These are phyloP conservation scores for Pseudomugil gertrudae DNA, from an alignment of 2,797 vertebrate genomes.

Conservation along the genomic window DNA sequence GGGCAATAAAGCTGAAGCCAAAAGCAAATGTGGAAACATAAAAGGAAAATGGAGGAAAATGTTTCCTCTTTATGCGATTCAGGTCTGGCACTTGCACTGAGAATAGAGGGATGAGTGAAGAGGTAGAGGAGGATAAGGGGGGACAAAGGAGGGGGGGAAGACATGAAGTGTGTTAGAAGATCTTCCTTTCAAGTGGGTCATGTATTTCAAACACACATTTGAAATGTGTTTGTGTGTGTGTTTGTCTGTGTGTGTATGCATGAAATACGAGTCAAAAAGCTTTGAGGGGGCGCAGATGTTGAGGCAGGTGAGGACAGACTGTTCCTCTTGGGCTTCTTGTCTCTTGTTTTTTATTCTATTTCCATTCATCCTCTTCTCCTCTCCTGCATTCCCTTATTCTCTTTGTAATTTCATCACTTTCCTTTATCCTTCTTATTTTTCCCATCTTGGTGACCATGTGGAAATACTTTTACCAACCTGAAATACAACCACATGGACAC, in stretches of 20 bases:
- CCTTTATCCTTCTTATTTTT: not conserved
- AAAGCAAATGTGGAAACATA: not conserved
- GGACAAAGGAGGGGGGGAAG: constrained; percentile 5
- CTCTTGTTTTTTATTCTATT: not conserved
- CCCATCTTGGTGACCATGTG: too few relatives aligned
- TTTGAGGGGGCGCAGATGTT: constrained; percentile 53
- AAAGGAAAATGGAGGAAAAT: constrained; percentile 5
- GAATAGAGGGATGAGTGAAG: constrained; percentile 8
- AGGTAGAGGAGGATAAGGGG: constrained; percentile 8
- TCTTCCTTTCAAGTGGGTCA: constrained; percentile 53
- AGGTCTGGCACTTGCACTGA: constrained; percentile 9
- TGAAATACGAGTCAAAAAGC: constrained; percentile 28
- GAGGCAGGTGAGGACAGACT: constrained; percentile 31
- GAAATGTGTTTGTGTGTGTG: constrained; percentile 3
- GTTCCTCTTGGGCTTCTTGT: not conserved
- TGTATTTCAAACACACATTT: constrained; percentile 20
- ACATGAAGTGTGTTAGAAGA: constrained; percentile 32
- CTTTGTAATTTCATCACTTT: constrained; percentile 1
- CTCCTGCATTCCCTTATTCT: not conserved
- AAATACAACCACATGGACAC: too few relatives aligned
- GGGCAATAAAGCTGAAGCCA: not conserved
- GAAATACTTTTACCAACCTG: too few relatives aligned
- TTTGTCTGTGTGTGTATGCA: constrained; percentile 5
- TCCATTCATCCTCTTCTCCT: constrained; percentile 6
- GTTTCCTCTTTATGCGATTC: constrained; percentile 15